A percentile compares a stretch with the other conserved stretches of the same genome.
These are phyloP conservation scores for Pelosia muscerda DNA, from an alignment of 2,888 invertebrate genomes.

Conservation along the genomic window DNA sequence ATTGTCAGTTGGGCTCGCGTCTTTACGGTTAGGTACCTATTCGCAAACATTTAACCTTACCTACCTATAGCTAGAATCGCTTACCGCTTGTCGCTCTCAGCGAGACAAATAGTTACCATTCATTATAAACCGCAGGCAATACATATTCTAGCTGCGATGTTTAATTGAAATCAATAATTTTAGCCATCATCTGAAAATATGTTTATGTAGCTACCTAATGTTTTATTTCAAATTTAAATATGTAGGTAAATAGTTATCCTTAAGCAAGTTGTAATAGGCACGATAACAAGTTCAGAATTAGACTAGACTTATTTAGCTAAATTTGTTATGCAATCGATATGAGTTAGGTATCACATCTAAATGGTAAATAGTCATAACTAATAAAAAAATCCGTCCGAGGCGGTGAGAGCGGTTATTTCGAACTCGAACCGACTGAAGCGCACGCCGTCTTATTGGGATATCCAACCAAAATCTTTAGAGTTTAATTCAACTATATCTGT, in stretches of 20 bases:
- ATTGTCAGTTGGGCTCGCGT: background rate
- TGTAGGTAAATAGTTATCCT: too few species aligned
- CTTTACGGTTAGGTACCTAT: too few species aligned
- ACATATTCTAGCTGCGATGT: background rate
- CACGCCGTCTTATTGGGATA: too few species aligned
- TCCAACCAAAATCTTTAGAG: too few species aligned
- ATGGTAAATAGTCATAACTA: too few species aligned
- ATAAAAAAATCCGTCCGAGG: too few species aligned
- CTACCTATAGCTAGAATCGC: background rate
- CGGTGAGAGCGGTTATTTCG: too few species aligned
- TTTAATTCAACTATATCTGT: background rate
- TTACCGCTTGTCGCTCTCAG: constrained; percentile 1
- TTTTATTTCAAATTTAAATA: background rate
- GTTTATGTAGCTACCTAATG: background rate
- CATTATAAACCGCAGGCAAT: background rate
- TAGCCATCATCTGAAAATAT: constrained; percentile 1
- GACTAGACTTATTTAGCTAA: background rate
- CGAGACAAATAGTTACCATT: background rate
- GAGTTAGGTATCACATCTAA: background rate
- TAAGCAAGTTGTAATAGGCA: background rate
- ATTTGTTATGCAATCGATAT: background rate
- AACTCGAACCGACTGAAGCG: too few species aligned
- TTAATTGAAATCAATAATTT: constrained; percentile 4
- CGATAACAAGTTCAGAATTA: background rate
- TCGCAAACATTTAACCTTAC: background rate